phyloP scores from a whole-genome alignment of 2,113 vertebrate genomes.

The Typhlomys cinereus region DNA sequence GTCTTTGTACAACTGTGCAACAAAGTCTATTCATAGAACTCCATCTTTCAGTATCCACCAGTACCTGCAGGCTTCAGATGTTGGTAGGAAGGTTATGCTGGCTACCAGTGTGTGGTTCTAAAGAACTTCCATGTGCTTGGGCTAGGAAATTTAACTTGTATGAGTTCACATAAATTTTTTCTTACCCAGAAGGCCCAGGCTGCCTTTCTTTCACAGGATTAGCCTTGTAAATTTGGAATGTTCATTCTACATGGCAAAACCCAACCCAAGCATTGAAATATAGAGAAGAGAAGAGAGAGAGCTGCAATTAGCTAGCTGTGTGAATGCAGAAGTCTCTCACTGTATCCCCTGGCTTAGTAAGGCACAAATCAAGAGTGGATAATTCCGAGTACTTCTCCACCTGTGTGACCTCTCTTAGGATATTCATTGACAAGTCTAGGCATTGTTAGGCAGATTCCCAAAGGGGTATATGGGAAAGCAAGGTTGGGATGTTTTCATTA shows the following conservation, averaged over 20 bases:
- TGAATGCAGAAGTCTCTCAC: neutral
- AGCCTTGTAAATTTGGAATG: neutral
- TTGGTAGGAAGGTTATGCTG: neutral
- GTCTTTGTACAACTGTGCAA: neutral
- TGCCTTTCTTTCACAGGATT: neutral
- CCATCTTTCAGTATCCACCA: neutral
- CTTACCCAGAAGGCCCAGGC: neutral
- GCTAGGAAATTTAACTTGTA: neutral
- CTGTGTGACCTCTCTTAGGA: neutral
- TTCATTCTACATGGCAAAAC: neutral
- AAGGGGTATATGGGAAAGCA: neutral
- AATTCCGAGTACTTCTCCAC: neutral
- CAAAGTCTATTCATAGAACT: neutral
- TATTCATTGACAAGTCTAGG: neutral
- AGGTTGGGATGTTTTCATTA: neutral
- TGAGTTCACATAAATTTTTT: neutral
- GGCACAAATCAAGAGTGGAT: neutral
- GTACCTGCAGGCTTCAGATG: neutral
- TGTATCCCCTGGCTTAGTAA: neutral
- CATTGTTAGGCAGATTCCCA: neutral
- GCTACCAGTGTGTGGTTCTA: neutral
- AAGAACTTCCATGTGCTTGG: neutral
- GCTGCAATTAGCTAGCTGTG: neutral
- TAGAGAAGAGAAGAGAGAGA: neutral
- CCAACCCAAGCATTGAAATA: neutral